Evolutionary conservation across 1,140 invertebrate genomes (phyloP), one percentile per base, ranked within the genome.

Genomic region (Ganaspis sp.): DNA sequence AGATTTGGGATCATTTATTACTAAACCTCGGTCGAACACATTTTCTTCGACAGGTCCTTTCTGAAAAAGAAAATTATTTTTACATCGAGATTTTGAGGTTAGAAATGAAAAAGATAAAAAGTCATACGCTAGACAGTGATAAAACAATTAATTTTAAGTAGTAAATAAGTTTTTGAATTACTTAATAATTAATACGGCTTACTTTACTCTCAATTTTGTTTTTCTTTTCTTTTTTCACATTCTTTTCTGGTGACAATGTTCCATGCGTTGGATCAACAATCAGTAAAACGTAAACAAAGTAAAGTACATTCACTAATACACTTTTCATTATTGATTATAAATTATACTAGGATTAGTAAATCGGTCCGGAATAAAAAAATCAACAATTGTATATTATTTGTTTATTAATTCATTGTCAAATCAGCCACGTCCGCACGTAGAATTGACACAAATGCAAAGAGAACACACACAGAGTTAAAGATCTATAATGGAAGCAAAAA

Each of bases 21-120:
- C 93, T 73, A 98, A 91, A 80, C 93, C 93, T 85, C 95, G 91
- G 69, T 94, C 92, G 72, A 94, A 92, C 17, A 97, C 95, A 90
- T 93, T 94, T 75, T 93, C 91, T 78, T 94, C 92, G 45, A 94
- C 89, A 0, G 95, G 93, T 29, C 95, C 95, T 86, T 92, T 92
- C 88, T 88, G 76, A 76, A 71, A 79, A 17, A 70, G 40, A 1
- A 58, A 15, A 9, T 15, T 9, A 4, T 45, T 19, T 49, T 42
- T 2, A 34, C 6, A 3, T 34, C 29, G 17, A n/a, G 17, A 49
- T 49, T 49, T 49, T 49, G 0, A 49, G 45, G 45, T 49, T 49
- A 49, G 45, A 15, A 49, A 49, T 34, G 4, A 0, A 49, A 49
- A 17, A 49, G 1, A 5, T 49, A 45, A 1, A 49, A 5, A 49